Conservation (phyloP, 2,113 vertebrate species). For the Galbula dea region DNA sequence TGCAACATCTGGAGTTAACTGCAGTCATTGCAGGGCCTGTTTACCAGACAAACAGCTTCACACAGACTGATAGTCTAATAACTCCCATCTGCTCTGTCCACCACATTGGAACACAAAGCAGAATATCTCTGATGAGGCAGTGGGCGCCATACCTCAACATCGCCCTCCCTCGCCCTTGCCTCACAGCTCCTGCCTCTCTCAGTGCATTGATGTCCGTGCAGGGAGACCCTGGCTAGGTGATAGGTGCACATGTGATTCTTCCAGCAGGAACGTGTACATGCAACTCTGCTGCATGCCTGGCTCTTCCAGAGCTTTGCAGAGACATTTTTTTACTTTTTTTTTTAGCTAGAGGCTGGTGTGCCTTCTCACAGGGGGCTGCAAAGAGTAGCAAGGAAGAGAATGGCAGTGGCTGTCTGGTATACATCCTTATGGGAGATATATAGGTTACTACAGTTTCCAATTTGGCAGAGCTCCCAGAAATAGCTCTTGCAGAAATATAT, state of each 20-base stretch:
- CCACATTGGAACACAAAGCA: background rate
- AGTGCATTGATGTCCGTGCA: accelerated
- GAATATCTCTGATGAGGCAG: background rate
- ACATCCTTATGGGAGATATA: background rate
- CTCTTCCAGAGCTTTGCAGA: background rate
- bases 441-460: background rate
- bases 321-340: background rate
- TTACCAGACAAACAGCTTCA: background rate
- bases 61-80: background rate
- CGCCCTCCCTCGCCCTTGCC: background rate
- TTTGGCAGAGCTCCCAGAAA: constrained; percentile 44
- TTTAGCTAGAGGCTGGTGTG: background rate
- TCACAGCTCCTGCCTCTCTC: background rate
- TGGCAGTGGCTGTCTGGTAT: background rate
- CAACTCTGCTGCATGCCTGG: background rate
- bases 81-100: background rate
- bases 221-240: background rate
- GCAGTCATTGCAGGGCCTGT: background rate
- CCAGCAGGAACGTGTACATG: background rate
- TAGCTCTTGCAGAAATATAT: constrained; percentile 15
- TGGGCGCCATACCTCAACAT: accelerated
- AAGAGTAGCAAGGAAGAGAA: background rate
- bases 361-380: accelerated
- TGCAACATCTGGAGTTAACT: background rate
- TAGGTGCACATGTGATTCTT: background rate